Evolutionary conservation across 2,888 invertebrate genomes (phyloP).

Genomic region (Mallateleia sp.): DNA sequence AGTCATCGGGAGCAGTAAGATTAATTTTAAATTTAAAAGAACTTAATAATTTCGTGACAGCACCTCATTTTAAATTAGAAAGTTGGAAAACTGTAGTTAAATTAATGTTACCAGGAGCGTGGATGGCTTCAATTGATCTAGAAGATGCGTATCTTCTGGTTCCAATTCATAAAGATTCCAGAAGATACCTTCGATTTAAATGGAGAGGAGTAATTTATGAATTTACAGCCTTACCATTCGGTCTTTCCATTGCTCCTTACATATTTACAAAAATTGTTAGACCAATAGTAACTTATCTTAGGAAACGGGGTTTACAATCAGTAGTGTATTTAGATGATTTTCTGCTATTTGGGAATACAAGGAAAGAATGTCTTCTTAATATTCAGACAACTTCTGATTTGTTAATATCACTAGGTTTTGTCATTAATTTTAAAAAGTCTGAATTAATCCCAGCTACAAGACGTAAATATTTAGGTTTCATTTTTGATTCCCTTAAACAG

Average conservation of each 20-base stretch:
- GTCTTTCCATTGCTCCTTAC: not conserved
- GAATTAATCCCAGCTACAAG: too few species aligned
- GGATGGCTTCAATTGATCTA: not conserved
- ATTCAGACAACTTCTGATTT: too few species aligned
- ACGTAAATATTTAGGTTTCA: too few species aligned
- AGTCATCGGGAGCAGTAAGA: too few species aligned
- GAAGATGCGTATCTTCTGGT: not conserved
- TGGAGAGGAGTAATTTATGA: conserved; percentile 23
- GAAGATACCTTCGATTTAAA: conserved; percentile 11
- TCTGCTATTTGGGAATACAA: too few species aligned
- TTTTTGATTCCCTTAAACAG: too few species aligned
- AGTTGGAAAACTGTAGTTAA: not conserved
- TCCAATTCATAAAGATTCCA: not conserved
- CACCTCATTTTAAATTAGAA: conserved; percentile 63
- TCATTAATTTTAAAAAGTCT: too few species aligned
- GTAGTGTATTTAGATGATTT: too few species aligned
- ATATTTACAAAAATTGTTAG: not conserved
- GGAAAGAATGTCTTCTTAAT: too few species aligned
- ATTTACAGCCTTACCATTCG: not conserved
- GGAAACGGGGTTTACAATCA: not conserved
- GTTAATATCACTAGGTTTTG: too few species aligned
- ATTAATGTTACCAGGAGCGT: conserved; percentile 32
- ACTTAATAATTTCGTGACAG: conserved; percentile 12
- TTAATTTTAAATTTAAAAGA: not conserved
- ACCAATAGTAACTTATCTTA: not conserved